phyloP scores from a whole-genome alignment of 2,888 invertebrate genomes.

The Eulithis testata region DNA sequence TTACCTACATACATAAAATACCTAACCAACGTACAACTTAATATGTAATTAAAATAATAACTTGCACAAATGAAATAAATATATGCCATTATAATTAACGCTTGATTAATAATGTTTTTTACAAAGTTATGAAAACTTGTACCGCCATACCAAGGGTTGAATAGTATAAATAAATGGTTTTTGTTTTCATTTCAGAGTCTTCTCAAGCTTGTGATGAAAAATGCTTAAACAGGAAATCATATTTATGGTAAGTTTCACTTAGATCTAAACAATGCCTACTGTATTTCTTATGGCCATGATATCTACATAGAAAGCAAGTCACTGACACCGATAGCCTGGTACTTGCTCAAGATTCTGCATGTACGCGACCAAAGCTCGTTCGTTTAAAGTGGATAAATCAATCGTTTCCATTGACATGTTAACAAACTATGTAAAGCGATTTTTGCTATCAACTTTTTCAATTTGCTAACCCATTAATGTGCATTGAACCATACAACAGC shows the following conservation, averaged over 20 bases:
- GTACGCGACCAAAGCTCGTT: constrained; percentile 6
- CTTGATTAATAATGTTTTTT: no score
- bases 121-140: no score
- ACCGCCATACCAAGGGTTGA: no score
- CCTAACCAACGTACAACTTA: no score
- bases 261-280: background rate
- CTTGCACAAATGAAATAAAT: no score
- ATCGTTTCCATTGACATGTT: constrained; percentile 14
- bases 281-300: background rate
- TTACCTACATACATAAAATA: background rate
- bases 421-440: constrained; percentile 4
- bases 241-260: constrained; percentile 66
- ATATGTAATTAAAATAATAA: no score
- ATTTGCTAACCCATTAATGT: constrained; percentile 56
- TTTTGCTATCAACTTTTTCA: constrained; percentile 46
- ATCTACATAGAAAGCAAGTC: background rate
- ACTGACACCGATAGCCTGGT: background rate
- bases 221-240: constrained; percentile 75
- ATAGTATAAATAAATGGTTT: no score
- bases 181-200: constrained; percentile 52
- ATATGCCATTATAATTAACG: no score
- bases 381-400: constrained; percentile 13
- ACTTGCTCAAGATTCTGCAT: background rate
- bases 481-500: constrained; percentile 56
- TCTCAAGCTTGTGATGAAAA: constrained; percentile 68